Base-by-base conservation (phyloP, 1,140 invertebrate genomes). In the Temnothorax nylanderi region DNA sequence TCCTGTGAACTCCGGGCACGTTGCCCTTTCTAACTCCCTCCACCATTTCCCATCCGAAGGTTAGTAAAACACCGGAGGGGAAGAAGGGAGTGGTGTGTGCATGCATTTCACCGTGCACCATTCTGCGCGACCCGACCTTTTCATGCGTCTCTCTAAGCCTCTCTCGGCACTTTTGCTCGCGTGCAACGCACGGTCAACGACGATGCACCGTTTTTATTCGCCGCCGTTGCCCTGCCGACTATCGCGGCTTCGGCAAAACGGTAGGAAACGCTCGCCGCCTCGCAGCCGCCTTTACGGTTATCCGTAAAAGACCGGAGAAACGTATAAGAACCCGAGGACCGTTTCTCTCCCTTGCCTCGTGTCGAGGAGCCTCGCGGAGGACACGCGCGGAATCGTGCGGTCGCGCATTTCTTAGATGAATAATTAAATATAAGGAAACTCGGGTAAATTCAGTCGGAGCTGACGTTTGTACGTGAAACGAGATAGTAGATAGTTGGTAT, bases 51-150 rank as follows among this genome's bases (percentile, higher is more conserved):
- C 54, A 84, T 62, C 26, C 69, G 69, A 84, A 84, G 80, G 80
- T 84, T 84, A 75, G 56, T 62, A 60, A 84, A 84, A 75, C 80
- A 62, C 26, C n/a, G n/a, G 13, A n/a, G 44, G 26, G 64, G 11
- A 5, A 6, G 34, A 6, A 41, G 78, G 51, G 62, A 51, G n/a
- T 21, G 21, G 58, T 47, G 37, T n/a, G 26, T 54, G 69, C 47
- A 34, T 60, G 69, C 80, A 74, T 84, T 84, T 84, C 54, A 75
- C 18, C 80, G 67, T 47, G 37, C 78, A 82, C 67, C 54, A 82
- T 82, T 82, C 67, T 71, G 47, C 41, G 69, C 80, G 80, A 84
- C 80, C 69, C 54, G 80, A 84, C 69, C 80, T 84, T 84, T 84
- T 71, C 80, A 56, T 84, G 69, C 54, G 58, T 62, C 54, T 75